Percentiles rank a stretch among this genome's conserved stretches.
Conservation (phyloP, 2,888 invertebrate species). For the Gortyna flavago region DNA sequence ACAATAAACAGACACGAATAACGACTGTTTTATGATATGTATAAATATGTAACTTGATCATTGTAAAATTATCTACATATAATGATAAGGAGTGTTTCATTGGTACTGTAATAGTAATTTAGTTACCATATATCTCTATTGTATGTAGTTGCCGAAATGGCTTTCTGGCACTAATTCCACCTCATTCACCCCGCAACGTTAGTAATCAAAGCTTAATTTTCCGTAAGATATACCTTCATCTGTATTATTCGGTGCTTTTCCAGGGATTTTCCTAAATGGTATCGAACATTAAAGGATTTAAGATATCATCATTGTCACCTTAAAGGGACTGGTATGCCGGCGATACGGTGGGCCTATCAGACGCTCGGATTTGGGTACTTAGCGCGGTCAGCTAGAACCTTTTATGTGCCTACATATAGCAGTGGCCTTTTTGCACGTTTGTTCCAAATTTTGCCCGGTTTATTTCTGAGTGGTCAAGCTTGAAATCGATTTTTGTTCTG, state of each 20-base stretch:
- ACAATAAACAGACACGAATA: background rate
- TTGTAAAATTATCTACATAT: background rate
- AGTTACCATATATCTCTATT: background rate
- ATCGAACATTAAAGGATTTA: conserved; percentile 50
- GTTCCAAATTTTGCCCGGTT: conserved; percentile 33
- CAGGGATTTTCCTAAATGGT: conserved; percentile 44
- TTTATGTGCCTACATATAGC: conserved; percentile 38
- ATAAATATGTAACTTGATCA: background rate
- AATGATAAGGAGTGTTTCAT: background rate
- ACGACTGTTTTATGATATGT: background rate
- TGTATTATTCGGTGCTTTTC: conserved; percentile 29
- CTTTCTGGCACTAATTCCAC: background rate
- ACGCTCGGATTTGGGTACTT: conserved; percentile 39
- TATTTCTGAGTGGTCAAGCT: conserved; percentile 34
- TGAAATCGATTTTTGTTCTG: conserved; percentile 32
- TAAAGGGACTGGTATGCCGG: conserved; percentile 42
- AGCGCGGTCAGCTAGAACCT: conserved; percentile 55
- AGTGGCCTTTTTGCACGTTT: conserved; percentile 33
- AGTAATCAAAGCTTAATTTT: conserved; percentile 14
- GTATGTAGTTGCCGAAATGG: background rate
- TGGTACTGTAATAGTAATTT: background rate
- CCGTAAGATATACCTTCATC: conserved; percentile 18
- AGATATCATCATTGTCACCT: conserved; percentile 47
- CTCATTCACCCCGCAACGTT: conserved; percentile 1
- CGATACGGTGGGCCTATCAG: conserved; percentile 41